Base-by-base conservation (phyloP, 2,888 invertebrate genomes). In the Erynnis tages region DNA sequence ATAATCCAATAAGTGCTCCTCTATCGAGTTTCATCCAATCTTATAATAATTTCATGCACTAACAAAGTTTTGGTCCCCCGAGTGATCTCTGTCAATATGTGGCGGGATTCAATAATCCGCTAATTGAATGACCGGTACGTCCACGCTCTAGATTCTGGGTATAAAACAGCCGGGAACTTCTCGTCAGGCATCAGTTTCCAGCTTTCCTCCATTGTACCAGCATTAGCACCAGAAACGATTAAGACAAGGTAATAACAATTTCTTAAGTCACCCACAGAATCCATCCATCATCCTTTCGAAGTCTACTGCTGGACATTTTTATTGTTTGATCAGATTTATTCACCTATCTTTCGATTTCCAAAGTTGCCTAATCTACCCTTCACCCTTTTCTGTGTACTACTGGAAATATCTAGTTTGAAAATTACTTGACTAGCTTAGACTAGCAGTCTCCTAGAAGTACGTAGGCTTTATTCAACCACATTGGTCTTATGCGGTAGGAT, bases 41-140 rank as follows among this genome's bases (percentile, higher is more conserved):
- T 29, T 19, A 7, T 21, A 16, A 21, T 47, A 47, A 47, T 38
- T 29, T 37, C 67, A 69, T 73, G 74, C 77, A 78, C 70, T 81
- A 83, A 84, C 71, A 56, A 79, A 84, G 79, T 82, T 85, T 68
- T 71, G 83, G 82, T 83, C 80, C 77, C 38, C 16, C 67, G 65
- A 82, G 57, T 60, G 14, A 69, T 66, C 67, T 63, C 57, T 56
- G 73, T 71, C 77, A 83, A 84, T 79, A 79, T 82, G 85, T 67
- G 87, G 85, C 80, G 74, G 77, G 59, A 67, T 74, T 71, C 78
- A 73, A 58, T 86, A 84, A 87, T 87, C 85, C 85, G 76, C 73
- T 87, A 87, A 87, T 85, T 79, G 82, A 71, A 62, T 65, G 70
- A 67, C 60, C 62, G 56, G 54, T 60, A 62, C 19, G 46, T 5